Evolutionary conservation across 2,888 invertebrate genomes (phyloP).

Genomic region (Brassicogethes aeneus): DNA sequence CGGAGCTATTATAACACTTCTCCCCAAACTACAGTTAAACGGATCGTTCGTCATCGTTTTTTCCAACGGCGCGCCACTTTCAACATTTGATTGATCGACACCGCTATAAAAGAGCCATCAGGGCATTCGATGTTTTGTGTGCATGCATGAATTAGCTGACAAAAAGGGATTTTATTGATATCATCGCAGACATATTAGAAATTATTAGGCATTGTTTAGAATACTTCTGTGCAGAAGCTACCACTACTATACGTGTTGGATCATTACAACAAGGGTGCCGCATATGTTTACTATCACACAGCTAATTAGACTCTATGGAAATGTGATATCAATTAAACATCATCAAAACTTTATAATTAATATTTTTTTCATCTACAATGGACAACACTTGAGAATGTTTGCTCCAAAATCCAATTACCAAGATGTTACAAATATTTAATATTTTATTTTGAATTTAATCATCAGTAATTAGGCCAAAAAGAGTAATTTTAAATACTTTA

Average conservation of each 20-base stretch:
- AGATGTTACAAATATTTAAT: too few species aligned
- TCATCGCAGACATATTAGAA: conserved; percentile 31
- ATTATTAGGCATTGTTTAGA: conserved; percentile 31
- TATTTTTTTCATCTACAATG: too few species aligned
- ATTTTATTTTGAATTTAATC: too few species aligned
- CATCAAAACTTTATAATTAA: too few species aligned
- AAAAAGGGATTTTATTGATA: conserved; percentile 27
- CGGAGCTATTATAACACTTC: conserved; percentile 31
- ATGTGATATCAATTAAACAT: not conserved
- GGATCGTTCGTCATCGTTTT: conserved; percentile 13
- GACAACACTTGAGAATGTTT: too few species aligned
- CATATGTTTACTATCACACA: not conserved
- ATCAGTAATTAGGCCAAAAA: too few species aligned
- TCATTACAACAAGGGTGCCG: not conserved
- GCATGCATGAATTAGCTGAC: conserved; percentile 33
- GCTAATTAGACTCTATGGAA: not conserved
- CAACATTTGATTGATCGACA: conserved; percentile 33
- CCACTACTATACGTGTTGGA: not conserved
- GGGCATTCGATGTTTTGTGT: conserved; percentile 34
- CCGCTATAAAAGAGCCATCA: conserved; percentile 34
- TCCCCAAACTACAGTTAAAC: conserved; percentile 18
- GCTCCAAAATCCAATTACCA: too few species aligned
- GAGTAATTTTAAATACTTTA: too few species aligned
- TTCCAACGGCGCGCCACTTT: not conserved
- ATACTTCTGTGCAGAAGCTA: not conserved